These are phyloP conservation scores for Pitta sordida DNA, from an alignment of 2,113 vertebrate genomes.

Conservation along the genomic window DNA sequence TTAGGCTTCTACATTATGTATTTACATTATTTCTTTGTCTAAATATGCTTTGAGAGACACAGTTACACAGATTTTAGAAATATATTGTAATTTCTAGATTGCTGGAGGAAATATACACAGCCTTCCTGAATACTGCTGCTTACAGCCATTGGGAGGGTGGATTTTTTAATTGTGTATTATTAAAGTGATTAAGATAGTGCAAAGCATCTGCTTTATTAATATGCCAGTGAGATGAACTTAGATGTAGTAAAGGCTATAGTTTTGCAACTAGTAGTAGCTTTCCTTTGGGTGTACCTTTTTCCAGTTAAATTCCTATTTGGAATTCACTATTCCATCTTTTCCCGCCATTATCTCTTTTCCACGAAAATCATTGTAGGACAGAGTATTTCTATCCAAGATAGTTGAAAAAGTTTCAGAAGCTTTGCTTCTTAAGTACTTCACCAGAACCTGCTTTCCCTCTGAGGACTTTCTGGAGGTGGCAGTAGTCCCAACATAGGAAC, in stretches of 20 bases:
- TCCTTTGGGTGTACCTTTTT: neutral
- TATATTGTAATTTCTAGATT: neutral
- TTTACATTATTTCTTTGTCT: neutral
- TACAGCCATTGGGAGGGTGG: neutral
- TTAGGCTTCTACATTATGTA: neutral
- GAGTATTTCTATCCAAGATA: neutral
- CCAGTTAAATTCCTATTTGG: neutral
- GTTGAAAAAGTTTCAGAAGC: neutral
- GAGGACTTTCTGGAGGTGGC: neutral
- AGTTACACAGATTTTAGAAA: neutral
- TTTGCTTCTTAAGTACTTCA: neutral
- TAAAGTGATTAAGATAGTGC: neutral
- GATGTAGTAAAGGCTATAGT: neutral
- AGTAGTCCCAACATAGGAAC: neutral
- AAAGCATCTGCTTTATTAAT: neutral
- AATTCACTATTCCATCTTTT: neutral
- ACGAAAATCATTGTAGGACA: neutral
- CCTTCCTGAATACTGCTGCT: neutral
- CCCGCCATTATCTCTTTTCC: neutral
- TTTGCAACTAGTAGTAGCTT: neutral
- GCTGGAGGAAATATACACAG: neutral
- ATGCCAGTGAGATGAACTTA: neutral
- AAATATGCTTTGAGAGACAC: neutral
- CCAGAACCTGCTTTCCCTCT: neutral
- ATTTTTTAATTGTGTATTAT: neutral